Conservation (phyloP, 2,797 vertebrate species). For the Coranthus polyacanthus region DNA sequence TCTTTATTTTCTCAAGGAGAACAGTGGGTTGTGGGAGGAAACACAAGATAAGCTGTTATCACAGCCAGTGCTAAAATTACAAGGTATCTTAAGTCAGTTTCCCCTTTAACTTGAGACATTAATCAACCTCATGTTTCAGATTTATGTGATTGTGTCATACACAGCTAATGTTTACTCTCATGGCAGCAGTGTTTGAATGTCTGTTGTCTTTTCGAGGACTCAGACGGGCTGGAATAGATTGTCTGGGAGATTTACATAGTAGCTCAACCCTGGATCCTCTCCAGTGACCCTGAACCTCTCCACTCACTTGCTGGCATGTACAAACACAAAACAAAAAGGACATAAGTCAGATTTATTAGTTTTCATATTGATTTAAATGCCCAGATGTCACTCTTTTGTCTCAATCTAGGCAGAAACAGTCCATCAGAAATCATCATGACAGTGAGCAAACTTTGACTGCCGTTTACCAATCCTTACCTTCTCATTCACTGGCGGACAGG, state of each 20-base stretch:
- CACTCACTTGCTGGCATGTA: conserved; percentile 16
- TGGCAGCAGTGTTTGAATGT: conserved; percentile 39
- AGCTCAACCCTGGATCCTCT: conserved; percentile 27
- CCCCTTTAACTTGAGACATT: neutral
- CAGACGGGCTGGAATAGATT: conserved; percentile 33
- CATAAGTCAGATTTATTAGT: conserved; percentile 9
- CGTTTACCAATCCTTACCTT: conserved; percentile 18
- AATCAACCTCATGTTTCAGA: conserved; percentile 7
- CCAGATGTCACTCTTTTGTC: conserved; percentile 30
- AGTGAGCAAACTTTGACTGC: conserved; percentile 32
- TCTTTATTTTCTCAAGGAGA: conserved; percentile 31
- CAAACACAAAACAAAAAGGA: conserved; percentile 31
- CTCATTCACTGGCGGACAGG: conserved; percentile 14
- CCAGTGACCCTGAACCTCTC: conserved; percentile 21
- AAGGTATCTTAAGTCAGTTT: conserved; percentile 4
- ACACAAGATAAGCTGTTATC: conserved; percentile 39
- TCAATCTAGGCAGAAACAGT: conserved; percentile 10
- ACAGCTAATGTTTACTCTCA: conserved; percentile 43
- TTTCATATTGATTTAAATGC: conserved; percentile 17
- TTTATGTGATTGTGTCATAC: conserved; percentile 26
- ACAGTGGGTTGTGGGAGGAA: conserved; percentile 16
- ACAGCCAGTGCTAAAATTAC: conserved; percentile 12
- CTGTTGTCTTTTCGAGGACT: conserved; percentile 29
- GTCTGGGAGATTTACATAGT: conserved; percentile 56
- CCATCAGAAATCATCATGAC: conserved; percentile 56